Conservation (phyloP, 2,113 vertebrate genomes). For the Scortum barcoo region DNA sequence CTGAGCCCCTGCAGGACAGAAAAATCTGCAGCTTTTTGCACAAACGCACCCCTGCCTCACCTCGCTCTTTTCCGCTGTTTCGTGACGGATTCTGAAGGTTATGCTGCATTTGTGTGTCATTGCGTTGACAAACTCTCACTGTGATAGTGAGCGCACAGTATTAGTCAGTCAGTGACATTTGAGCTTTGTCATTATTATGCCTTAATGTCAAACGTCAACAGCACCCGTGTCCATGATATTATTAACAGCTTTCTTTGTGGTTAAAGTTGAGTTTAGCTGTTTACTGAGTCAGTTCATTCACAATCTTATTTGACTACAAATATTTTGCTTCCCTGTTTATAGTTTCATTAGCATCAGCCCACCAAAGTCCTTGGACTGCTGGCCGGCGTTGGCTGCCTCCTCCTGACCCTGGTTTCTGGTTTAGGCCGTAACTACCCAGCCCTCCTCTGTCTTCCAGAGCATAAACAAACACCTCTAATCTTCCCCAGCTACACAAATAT, state of each 20-base stretch:
- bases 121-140: constrained; percentile 1
- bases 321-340: constrained; percentile 63
- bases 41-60: constrained; percentile 34
- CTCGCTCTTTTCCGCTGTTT: constrained; percentile 2
- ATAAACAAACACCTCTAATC: constrained; percentile 77
- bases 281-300: constrained; percentile 31
- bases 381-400: constrained; percentile 27
- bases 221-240: neutral
- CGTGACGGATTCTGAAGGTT: constrained; percentile 32
- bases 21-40: constrained; percentile 60
- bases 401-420: constrained; percentile 39
- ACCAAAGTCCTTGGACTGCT: constrained; percentile 38
- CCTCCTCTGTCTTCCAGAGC: constrained; percentile 43
- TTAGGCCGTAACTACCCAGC: constrained; percentile 43
- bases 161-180: neutral
- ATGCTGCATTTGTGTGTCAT: neutral
- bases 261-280: constrained; percentile 14
- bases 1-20: constrained; percentile 48
- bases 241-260: neutral
- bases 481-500: constrained; percentile 72
- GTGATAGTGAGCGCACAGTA: neutral
- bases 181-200: constrained; percentile 8
- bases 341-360: constrained; percentile 52
- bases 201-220: neutral
- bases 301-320: constrained; percentile 44